Base-by-base conservation (phyloP, 2,888 invertebrate species). In the Congeria kusceri region DNA sequence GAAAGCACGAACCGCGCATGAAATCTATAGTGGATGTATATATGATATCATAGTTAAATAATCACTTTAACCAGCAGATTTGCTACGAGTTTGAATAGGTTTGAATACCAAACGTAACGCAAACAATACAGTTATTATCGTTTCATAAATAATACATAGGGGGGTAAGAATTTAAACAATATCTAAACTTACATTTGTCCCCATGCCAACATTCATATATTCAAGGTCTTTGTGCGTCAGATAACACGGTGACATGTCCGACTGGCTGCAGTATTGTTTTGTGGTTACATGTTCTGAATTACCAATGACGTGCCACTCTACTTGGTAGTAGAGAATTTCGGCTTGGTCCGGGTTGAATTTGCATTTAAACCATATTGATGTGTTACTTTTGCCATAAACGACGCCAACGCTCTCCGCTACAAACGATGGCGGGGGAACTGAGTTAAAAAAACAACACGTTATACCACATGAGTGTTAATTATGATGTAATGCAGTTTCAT, bases 291-390 rank as follows among this genome's bases (percentile, higher is more conserved):
- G 28, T 39, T 27, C 32, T 20, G 53, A 63, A 20, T 25, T 70
- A n/a, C 29, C 70, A 2, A 25, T 56, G 0, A 70, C 23, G 15
- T 23, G 28, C 70, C 70, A 70, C 39, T 44, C 28, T 5, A 70
- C 70, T 63, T 70, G 63, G 56, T 70, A 70, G 39, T 27, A 56
- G 18, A 63, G 27, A 27, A 53, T 53, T 46, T 70, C 57, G 18
- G 53, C 25, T 23, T 20, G n/a, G 39, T 62, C 53, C 11, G 63
- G 70, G 20, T 70, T 44, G 28, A 70, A 70, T 44, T 70, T 70
- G 46, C 70, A 70, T 5, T 13, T 18, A 46, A 63, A 63, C 13
- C 53, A 53, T 13, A 63, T n/a, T 32, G 32, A 46, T 46, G 47
- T 70, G 39, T 62, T 49, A 5, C 23, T 15, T 23, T 56, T 20